phyloP scores from a whole-genome alignment of 2,888 invertebrate species.

The Sthenelais limicola region DNA sequence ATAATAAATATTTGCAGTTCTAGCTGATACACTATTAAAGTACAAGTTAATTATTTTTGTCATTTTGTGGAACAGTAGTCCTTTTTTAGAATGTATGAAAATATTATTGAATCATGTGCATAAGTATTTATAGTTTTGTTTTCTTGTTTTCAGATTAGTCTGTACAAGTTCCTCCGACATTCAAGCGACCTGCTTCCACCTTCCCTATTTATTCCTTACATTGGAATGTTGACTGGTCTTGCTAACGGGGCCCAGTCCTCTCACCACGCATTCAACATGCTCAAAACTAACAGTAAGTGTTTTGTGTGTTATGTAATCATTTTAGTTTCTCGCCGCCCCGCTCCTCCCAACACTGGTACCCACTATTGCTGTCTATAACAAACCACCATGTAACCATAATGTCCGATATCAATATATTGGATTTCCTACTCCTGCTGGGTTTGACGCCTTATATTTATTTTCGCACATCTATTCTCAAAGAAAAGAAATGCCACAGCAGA shows the following conservation, averaged over 20 bases:
- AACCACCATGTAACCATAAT: too few relatives aligned
- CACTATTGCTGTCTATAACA: too few relatives aligned
- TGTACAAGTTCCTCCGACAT: constrained; percentile 91
- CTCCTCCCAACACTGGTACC: too few relatives aligned
- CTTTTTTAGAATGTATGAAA: too few relatives aligned
- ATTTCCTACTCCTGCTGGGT: too few relatives aligned
- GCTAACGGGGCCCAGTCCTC: constrained; percentile 84
- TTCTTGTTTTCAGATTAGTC: constrained; percentile 59
- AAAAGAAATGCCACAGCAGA: too few relatives aligned
- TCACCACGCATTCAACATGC: constrained; percentile 82
- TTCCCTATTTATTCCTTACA: constrained; percentile 87
- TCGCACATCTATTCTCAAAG: too few relatives aligned
- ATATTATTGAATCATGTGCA: too few relatives aligned
- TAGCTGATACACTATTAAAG: background rate
- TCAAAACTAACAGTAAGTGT: constrained; percentile 78
- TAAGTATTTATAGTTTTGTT: background rate
- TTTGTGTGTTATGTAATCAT: too few relatives aligned
- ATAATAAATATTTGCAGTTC: background rate
- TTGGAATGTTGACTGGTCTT: constrained; percentile 88
- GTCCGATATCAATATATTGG: too few relatives aligned
- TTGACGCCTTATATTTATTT: too few relatives aligned
- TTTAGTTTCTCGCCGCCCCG: too few relatives aligned
- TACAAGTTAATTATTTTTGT: background rate
- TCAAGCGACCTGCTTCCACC: constrained; percentile 90
- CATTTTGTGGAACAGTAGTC: background rate